Evolutionary conservation across 2,797 vertebrate species (phyloP).

Genomic region (Mycteria americana): DNA sequence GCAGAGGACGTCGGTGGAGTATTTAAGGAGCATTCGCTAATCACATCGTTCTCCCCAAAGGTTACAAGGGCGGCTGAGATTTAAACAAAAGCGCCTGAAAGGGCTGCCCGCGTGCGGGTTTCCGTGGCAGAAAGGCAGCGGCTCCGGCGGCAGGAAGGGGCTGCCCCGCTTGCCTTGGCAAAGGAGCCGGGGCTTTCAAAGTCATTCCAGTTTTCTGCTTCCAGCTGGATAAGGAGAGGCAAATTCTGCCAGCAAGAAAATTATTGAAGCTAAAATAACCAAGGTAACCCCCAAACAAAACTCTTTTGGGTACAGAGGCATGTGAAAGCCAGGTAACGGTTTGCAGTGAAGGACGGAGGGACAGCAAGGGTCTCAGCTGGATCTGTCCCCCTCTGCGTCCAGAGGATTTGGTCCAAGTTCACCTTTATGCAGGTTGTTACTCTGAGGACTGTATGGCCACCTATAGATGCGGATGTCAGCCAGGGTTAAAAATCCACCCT

Average conservation of each 20-base stretch:
- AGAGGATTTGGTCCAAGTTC: background rate
- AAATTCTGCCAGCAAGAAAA: background rate
- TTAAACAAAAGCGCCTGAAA: background rate
- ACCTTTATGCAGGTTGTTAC: background rate
- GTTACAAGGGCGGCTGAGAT: background rate
- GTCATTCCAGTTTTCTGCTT: background rate
- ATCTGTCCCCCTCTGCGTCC: background rate
- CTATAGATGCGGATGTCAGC: background rate
- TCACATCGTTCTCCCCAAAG: background rate
- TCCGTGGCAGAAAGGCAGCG: background rate
- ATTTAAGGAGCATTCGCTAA: background rate
- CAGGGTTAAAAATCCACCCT: background rate
- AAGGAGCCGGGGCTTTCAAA: background rate
- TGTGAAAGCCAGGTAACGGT: fast-evolving
- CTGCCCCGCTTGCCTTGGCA: background rate
- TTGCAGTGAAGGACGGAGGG: background rate
- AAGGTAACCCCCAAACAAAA: background rate
- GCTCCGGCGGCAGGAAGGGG: background rate
- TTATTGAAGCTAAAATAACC: background rate
- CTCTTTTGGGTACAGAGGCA: background rate
- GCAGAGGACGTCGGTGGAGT: background rate
- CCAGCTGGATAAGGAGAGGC: background rate
- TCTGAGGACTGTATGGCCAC: background rate
- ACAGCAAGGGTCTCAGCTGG: background rate
- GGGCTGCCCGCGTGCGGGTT: fast-evolving